These are phyloP conservation scores for Lamellibrachia satsuma DNA, from an alignment of 2,888 invertebrate species.

Conservation along the genomic window DNA sequence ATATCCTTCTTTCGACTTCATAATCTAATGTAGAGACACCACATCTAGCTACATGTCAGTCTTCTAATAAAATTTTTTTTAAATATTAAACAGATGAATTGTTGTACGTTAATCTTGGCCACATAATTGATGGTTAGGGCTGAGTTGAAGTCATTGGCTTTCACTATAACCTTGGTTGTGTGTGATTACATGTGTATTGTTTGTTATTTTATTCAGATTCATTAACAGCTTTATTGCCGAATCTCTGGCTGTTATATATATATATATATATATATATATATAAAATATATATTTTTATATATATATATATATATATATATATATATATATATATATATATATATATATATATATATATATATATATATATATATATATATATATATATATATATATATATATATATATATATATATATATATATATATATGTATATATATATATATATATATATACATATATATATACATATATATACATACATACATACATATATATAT, in stretches of 20 bases:
- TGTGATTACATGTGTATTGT: neutral
- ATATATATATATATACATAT: neutral
- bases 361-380: too few relatives aligned
- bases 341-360: too few relatives aligned
- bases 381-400: too few relatives aligned
- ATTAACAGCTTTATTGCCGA: neutral
- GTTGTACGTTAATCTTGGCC: neutral
- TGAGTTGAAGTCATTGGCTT: neutral
- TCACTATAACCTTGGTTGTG: neutral
- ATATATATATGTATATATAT: neutral
- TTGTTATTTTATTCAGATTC: neutral
- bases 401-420: too few relatives aligned
- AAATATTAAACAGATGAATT: neutral
- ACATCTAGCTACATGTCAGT: too few relatives aligned
- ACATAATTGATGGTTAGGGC: neutral
- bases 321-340: too few relatives aligned
- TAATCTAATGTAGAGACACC: too few relatives aligned
- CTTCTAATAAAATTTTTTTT: neutral
- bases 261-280: neutral
- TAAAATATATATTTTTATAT: neutral
- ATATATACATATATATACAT: too few relatives aligned
- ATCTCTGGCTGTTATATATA: neutral
- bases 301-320: neutral
- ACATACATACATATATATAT: too few relatives aligned
- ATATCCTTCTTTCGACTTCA: too few relatives aligned